A percentile compares a stretch with the other conserved stretches of the same genome.
Conservation (phyloP, 2,888 invertebrate genomes). For the Onthophagus sagittarius region DNA sequence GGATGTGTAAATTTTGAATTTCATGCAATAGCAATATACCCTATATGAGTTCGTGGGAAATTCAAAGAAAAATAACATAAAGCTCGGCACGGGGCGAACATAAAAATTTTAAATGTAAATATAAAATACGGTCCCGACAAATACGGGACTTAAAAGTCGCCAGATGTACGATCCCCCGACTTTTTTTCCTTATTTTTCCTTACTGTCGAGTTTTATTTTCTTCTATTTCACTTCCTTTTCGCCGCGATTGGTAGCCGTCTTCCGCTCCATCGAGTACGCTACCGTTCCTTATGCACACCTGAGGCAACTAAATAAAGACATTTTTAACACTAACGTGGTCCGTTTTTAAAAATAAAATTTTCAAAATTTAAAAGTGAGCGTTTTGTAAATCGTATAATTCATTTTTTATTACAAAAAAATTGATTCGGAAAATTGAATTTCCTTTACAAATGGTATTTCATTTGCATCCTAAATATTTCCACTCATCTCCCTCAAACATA, state of each 20-base stretch:
- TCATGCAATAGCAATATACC: no score
- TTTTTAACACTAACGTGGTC: not conserved
- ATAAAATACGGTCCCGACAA: conserved; percentile 2
- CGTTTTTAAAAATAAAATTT: no score
- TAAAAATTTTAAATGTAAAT: conserved; percentile 11
- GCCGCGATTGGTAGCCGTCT: not conserved
- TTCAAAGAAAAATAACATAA: conserved; percentile 1
- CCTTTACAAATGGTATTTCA: not conserved
- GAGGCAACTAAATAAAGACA: not conserved
- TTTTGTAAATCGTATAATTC: no score
- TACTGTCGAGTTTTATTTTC: not conserved
- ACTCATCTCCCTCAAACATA: not conserved
- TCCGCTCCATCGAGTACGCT: not conserved
- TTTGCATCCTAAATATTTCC: not conserved
- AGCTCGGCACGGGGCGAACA: not conserved
- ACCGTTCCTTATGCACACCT: not conserved
- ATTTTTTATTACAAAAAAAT: not conserved
- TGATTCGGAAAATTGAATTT: not conserved
- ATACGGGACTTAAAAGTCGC: conserved; percentile 6
- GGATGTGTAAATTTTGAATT: no score
- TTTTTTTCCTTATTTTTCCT: not conserved
- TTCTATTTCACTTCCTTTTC: not conserved
- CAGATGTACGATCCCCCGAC: not conserved
- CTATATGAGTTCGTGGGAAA: not conserved
- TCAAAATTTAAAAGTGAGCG: no score